A percentile compares a stretch with the other conserved stretches of the same genome.
These are phyloP conservation scores for Nomada hirtipes DNA, from an alignment of 2,888 invertebrate species.

Conservation along the genomic window DNA sequence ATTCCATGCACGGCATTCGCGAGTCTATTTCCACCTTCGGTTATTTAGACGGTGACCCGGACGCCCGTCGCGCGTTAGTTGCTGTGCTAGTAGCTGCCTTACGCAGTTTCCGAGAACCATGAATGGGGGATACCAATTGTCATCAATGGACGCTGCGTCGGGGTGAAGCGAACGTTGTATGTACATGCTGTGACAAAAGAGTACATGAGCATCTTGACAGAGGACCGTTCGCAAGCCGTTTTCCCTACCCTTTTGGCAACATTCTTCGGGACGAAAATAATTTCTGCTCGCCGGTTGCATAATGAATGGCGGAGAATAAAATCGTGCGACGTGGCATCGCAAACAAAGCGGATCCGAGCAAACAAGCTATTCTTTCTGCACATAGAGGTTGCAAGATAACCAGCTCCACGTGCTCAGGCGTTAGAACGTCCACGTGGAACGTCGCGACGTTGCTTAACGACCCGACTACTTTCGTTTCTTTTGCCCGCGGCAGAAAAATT, in stretches of 20 bases:
- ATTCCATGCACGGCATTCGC: slow-evolving; percentile 32
- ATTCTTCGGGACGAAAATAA: slow-evolving; percentile 48
- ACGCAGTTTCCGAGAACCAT: background rate
- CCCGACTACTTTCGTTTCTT: background rate
- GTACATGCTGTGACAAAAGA: no score
- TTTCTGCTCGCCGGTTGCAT: slow-evolving; percentile 42
- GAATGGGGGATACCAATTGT: slow-evolving; percentile 11
- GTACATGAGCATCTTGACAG: no score
- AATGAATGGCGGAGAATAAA: slow-evolving; percentile 47
- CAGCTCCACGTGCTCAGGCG: slow-evolving; percentile 3
- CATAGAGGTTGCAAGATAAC: slow-evolving; percentile 36
- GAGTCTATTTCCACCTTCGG: slow-evolving; percentile 37
- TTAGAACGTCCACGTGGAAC: slow-evolving; percentile 14
- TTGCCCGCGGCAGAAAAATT: background rate
- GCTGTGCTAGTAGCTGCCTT: background rate
- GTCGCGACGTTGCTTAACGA: background rate
- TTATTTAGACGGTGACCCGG: slow-evolving; percentile 23
- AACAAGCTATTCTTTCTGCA: slow-evolving; percentile 26
- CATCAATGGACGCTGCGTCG: background rate
- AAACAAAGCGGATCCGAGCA: slow-evolving; percentile 37
- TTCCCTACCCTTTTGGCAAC: slow-evolving; percentile 51
- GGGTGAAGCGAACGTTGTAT: background rate
- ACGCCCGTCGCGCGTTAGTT: background rate
- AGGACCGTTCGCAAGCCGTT: background rate
- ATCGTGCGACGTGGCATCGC: slow-evolving; percentile 15